A percentile compares a stretch with the other conserved stretches of the same genome.
Conservation (phyloP, 2,113 vertebrate species). For the Myotis lucifugus region DNA sequence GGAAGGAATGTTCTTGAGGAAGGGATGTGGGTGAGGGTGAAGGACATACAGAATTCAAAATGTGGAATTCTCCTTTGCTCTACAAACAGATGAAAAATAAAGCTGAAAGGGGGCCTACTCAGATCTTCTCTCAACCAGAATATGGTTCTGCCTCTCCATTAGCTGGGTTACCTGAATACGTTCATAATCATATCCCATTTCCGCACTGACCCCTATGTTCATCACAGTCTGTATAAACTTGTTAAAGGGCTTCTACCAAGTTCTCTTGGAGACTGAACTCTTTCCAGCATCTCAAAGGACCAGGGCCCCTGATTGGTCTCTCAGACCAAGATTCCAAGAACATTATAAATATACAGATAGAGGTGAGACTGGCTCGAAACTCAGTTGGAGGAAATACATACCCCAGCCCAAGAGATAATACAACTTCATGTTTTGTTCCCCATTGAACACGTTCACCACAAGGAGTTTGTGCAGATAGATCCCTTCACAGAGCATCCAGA, state of each 20-base stretch:
- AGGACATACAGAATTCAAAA: background rate
- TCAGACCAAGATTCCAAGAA: background rate
- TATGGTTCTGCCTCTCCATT: background rate
- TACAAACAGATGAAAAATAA: background rate
- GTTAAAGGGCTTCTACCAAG: background rate
- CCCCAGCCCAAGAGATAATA: conserved; percentile 99
- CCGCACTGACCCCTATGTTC: background rate
- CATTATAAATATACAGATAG: background rate
- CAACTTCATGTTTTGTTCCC: conserved; percentile 94
- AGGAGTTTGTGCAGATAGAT: conserved; percentile 98
- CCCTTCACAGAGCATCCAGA: conserved; percentile 99
- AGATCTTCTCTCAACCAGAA: background rate
- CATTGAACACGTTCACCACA: conserved; percentile 94
- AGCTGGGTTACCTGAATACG: background rate
- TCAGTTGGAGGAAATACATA: conserved; percentile 84
- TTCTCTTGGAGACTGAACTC: background rate
- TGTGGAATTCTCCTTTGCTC: background rate
- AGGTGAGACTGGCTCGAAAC: background rate
- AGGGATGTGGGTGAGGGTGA: background rate
- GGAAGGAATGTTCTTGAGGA: background rate
- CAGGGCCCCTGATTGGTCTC: background rate
- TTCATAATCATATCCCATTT: background rate
- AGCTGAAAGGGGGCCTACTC: background rate
- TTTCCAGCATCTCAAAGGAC: background rate
- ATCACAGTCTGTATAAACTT: background rate